phyloP scores from a whole-genome alignment of 2,888 invertebrate species.

The Heliconius hortense region DNA sequence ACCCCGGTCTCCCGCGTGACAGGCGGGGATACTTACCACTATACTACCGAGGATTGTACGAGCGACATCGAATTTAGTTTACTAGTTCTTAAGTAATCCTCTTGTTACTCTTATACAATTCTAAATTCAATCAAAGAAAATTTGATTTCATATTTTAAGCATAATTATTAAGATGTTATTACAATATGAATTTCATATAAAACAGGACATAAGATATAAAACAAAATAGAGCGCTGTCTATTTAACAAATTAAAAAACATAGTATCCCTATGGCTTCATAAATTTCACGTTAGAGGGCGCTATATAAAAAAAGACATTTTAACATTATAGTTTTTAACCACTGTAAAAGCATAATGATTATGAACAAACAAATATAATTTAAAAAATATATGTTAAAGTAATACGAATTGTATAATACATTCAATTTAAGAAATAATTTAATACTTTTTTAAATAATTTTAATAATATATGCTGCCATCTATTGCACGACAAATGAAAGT shows the following conservation, averaged over 20 bases:
- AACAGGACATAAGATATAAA: too few relatives aligned
- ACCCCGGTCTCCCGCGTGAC: conserved; percentile 83
- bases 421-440: background rate
- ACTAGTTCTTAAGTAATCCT: background rate
- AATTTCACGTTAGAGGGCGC: background rate
- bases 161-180: background rate
- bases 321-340: background rate
- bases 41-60: conserved; percentile 75
- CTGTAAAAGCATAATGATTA: background rate
- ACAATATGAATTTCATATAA: background rate
- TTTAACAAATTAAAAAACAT: background rate
- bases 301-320: background rate
- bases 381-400: too few relatives aligned
- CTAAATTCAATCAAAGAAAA: too few relatives aligned
- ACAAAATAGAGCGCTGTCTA: background rate
- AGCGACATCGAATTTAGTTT: background rate
- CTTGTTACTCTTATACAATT: background rate
- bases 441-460: background rate
- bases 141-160: background rate
- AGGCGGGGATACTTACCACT: conserved; percentile 83
- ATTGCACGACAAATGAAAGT: background rate
- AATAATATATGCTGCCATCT: conserved; percentile 22
- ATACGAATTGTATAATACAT: background rate
- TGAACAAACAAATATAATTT: too few relatives aligned
- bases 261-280: background rate